A percentile compares a stretch with the other conserved stretches of the same genome.
These are phyloP conservation scores for Drosophila virilis DNA, from an alignment of 1,140 invertebrate species.

Conservation along the genomic window DNA sequence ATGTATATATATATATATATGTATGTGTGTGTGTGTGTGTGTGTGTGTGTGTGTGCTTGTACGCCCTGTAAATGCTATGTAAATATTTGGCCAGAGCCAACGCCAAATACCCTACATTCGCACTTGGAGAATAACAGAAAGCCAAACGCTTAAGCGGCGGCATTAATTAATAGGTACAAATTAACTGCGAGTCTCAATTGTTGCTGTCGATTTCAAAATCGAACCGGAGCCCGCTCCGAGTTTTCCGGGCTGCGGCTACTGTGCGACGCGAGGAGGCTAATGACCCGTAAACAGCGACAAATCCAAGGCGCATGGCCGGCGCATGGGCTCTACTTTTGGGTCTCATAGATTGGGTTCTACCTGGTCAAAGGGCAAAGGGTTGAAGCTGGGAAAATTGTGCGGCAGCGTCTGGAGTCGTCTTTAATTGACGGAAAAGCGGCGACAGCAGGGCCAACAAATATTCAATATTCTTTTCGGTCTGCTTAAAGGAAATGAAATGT, in stretches of 20 bases:
- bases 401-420: background rate
- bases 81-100: conserved; percentile 59
- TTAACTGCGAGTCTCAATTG: conserved; percentile 39
- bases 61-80: conserved; percentile 55
- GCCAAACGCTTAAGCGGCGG: conserved; percentile 2
- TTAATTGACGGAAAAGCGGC: conserved; percentile 56
- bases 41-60: background rate
- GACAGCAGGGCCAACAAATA: conserved; percentile 26
- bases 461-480: conserved; percentile 21
- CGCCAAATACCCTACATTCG: conserved; percentile 22
- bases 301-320: conserved; percentile 49
- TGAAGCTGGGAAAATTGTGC: conserved; percentile 14
- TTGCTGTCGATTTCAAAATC: conserved; percentile 1
- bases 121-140: conserved; percentile 23
- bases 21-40: conserved; percentile 1
- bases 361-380: conserved; percentile 38
- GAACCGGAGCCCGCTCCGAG: conserved; percentile 21
- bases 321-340: conserved; percentile 4
- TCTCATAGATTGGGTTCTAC: conserved; percentile 44
- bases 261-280: conserved; percentile 52
- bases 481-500: conserved; percentile 48
- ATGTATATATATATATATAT: background rate
- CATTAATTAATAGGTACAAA: conserved; percentile 62
- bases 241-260: conserved; percentile 37
- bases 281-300: conserved; percentile 50